Percentiles rank a stretch among this genome's conserved stretches.
These are phyloP conservation scores for Hypomecis punctinalis DNA, from an alignment of 2,888 invertebrate genomes.

Conservation along the genomic window DNA sequence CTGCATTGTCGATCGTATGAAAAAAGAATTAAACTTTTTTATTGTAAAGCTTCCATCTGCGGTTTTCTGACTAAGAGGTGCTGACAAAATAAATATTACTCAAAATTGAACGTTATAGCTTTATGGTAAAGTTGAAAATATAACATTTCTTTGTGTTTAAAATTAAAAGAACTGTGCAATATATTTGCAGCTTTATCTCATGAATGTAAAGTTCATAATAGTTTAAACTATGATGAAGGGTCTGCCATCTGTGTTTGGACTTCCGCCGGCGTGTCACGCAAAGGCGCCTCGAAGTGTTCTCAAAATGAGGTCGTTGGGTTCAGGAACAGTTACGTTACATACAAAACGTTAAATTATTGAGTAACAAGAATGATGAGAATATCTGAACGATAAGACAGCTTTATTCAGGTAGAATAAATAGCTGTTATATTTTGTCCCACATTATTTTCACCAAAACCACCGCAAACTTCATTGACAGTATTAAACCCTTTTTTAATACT, in stretches of 20 bases:
- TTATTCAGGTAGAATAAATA: too few relatives aligned
- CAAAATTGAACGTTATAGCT: conserved; percentile 12
- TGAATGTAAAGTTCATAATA: neutral
- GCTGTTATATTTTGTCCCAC: too few relatives aligned
- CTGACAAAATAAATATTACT: neutral
- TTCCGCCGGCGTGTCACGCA: conserved; percentile 38
- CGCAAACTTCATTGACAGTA: too few relatives aligned
- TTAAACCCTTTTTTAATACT: too few relatives aligned
- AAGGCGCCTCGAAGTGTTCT: conserved; percentile 38
- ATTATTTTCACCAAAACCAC: too few relatives aligned
- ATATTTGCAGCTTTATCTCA: conserved; percentile 1
- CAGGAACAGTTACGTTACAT: conserved; percentile 31
- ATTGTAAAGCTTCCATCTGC: conserved; percentile 2
- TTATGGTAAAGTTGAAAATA: neutral
- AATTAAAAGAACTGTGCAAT: neutral
- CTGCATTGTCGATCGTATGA: conserved; percentile 7
- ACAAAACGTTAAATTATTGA: conserved; percentile 15
- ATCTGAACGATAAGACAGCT: too few relatives aligned
- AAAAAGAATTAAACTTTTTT: conserved; percentile 3
- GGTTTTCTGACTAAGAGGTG: neutral
- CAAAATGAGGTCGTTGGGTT: conserved; percentile 36
- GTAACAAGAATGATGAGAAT: conserved; percentile 12
- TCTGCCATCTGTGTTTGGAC: conserved; percentile 26
- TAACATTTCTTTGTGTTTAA: conserved; percentile 4
- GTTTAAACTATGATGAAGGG: conserved; percentile 1